A percentile compares a stretch with the other conserved stretches of the same genome.
Conservation (phyloP, 2,888 invertebrate species). For the Leptinotarsa tumamoca region DNA sequence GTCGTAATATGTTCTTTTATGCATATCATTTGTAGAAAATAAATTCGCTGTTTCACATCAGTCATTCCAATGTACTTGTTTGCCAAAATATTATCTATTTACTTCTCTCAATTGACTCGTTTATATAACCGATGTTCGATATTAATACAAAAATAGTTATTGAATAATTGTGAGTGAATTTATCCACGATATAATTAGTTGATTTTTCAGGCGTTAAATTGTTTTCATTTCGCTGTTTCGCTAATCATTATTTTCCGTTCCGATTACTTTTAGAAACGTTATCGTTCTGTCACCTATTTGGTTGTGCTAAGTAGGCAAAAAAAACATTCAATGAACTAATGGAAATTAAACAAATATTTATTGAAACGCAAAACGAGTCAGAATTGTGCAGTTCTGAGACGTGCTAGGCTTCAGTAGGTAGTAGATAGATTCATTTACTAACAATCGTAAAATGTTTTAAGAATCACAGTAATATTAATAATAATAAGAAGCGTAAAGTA, state of each 20-base stretch:
- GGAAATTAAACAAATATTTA: neutral
- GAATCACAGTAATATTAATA: too few species aligned
- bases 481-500: too few species aligned
- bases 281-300: neutral
- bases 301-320: neutral
- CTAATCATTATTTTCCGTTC: slow-evolving; percentile 16
- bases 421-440: neutral
- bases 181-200: neutral
- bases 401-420: neutral
- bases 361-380: neutral
- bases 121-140: too few species aligned
- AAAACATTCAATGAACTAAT: neutral
- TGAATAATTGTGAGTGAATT: neutral
- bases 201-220: slow-evolving; percentile 13
- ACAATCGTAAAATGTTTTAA: too few species aligned
- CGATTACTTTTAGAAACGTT: neutral
- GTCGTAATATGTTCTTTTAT: too few species aligned
- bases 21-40: too few species aligned
- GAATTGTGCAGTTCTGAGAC: neutral
- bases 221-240: slow-evolving; percentile 8
- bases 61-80: too few species aligned
- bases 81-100: too few species aligned
- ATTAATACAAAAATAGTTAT: too few species aligned
- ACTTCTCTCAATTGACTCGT: too few species aligned
- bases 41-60: too few species aligned